Conservation (phyloP, 2,888 invertebrate genomes). For the Doris montereyensis region DNA sequence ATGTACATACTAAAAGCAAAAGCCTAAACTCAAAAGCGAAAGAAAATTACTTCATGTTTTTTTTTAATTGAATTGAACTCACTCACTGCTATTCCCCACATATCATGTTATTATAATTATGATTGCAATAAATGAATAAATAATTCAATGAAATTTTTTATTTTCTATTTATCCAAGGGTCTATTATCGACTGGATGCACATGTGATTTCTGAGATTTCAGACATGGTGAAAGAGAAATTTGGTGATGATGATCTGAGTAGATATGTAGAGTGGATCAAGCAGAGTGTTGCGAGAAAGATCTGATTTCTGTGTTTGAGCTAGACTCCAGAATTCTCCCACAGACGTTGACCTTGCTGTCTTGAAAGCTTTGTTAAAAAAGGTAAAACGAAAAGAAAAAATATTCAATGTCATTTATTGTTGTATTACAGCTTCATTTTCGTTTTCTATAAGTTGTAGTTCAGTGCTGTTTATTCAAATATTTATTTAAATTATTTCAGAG, state of each 20-base stretch:
- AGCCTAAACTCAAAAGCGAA: no score
- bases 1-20: no score
- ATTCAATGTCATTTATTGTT: no score
- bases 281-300: conserved; percentile 58
- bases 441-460: no score
- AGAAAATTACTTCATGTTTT: conserved; percentile 44
- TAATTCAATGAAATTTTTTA: not conserved
- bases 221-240: conserved; percentile 58
- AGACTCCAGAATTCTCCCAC: conserved; percentile 53
- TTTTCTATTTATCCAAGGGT: conserved; percentile 17
- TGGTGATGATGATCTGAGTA: conserved; percentile 46
- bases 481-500: no score
- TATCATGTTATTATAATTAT: no score
- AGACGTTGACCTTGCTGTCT: conserved; percentile 71
- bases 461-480: no score
- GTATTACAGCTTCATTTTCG: no score
- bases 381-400: no score
- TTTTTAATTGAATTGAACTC: no score
- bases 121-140: not conserved
- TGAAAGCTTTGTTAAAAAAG: conserved; percentile 72
- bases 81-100: no score
- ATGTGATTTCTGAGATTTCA: conserved; percentile 46
- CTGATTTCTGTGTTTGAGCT: conserved; percentile 68
- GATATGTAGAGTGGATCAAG: conserved; percentile 53
- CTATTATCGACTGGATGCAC: conserved; percentile 43